A percentile compares a stretch with the other conserved stretches of the same genome.
These are phyloP conservation scores for Dorcus hopei DNA, from an alignment of 2,888 invertebrate species.

Conservation along the genomic window DNA sequence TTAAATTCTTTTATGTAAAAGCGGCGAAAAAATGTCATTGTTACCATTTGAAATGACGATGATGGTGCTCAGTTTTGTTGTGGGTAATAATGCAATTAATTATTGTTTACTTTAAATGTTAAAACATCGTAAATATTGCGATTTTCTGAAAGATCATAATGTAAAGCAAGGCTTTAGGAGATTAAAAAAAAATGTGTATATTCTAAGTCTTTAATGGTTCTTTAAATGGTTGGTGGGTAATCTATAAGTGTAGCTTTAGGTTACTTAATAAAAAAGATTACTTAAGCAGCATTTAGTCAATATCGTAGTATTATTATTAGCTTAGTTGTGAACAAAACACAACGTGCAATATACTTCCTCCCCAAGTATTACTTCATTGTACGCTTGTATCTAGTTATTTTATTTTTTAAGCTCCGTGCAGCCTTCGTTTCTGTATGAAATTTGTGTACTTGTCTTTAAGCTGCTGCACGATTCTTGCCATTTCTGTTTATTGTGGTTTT, in stretches of 20 bases:
- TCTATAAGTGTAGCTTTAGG: conserved; percentile 18
- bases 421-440: conserved; percentile 34
- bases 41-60: neutral
- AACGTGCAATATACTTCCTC: conserved; percentile 49
- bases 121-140: neutral
- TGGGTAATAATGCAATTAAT: conserved; percentile 5
- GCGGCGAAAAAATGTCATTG: no score
- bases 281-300: conserved; percentile 50
- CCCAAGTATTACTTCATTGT: conserved; percentile 43
- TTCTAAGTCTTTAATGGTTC: conserved; percentile 39
- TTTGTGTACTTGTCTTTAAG: conserved; percentile 32
- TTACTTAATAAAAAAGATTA: conserved; percentile 35
- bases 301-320: conserved; percentile 42
- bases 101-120: neutral
- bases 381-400: conserved; percentile 20
- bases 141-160: neutral
- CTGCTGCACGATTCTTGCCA: conserved; percentile 37
- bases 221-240: conserved; percentile 29
- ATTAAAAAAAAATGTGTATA: conserved; percentile 32
- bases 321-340: conserved; percentile 37
- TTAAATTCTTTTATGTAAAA: no score
- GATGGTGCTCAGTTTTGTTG: conserved; percentile 6
- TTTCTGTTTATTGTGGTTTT: conserved; percentile 12
- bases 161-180: conserved; percentile 7
- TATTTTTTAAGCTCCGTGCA: conserved; percentile 36